Evolutionary conservation across 2,888 invertebrate species (phyloP).

Genomic region (Epistrophe eligans): DNA sequence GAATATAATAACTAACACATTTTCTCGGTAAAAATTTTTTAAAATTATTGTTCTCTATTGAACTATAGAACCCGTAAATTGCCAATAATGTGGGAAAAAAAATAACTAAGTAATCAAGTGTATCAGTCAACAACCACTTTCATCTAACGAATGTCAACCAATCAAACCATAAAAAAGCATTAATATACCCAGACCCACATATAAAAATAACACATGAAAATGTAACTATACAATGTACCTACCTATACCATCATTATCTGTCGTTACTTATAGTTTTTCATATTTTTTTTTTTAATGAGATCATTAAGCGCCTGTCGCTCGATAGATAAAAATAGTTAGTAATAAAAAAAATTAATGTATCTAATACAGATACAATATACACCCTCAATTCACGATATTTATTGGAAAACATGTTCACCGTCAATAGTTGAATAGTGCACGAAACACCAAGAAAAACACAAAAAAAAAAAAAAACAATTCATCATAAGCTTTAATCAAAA

Average conservation of each 20-base stretch:
- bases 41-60: slow-evolving; percentile 10
- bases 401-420: slow-evolving; percentile 40
- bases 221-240: too few relatives aligned
- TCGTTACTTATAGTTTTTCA: neutral
- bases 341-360: neutral
- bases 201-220: too few relatives aligned
- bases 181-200: neutral
- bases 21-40: neutral
- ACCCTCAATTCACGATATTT: neutral
- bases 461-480: neutral
- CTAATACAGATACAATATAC: neutral
- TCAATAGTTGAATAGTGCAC: neutral
- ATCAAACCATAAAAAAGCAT: slow-evolving; percentile 5
- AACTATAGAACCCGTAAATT: slow-evolving; percentile 40
- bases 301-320: slow-evolving; percentile 1
- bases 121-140: too few relatives aligned
- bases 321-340: slow-evolving; percentile 24
- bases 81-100: slow-evolving; percentile 7
- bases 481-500: neutral
- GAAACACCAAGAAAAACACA: neutral
- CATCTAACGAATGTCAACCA: neutral
- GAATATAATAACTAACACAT: too few relatives aligned
- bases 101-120: neutral
- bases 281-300: slow-evolving; percentile 7
- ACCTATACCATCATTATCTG: neutral